Base-by-base conservation (phyloP, 2,797 vertebrate genomes). In the Sylvia borin region DNA sequence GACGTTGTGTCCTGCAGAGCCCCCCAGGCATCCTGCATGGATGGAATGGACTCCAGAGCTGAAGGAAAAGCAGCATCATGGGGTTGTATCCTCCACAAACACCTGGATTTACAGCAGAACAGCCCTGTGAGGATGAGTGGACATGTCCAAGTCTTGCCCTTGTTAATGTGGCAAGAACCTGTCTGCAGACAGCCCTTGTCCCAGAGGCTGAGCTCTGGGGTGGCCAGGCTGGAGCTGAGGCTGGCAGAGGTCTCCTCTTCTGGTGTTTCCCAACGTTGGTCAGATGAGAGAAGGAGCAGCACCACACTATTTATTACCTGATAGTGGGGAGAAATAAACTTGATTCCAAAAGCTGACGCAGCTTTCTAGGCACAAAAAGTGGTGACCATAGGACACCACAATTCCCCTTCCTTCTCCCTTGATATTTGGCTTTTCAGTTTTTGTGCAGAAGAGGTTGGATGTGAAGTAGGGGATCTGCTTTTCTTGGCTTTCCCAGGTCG, bases 81-180 rank as follows among this genome's bases (percentile, higher is more conserved):
- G 42, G 5, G 5, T 20, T 54, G 15, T 13, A 16, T 83, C 38
- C 8, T 93, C 48, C 26, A 34, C 32, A 8, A 31, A 55, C 4
- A 2, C 38, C 31, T 32, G 78, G n/a, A 22, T 57, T 78, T 73
- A 21, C 8, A 62, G 47, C 62, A 64, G 55, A 36, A 16, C 24
- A 27, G 31, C 26, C n/a, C 50, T 3, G 2, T 12, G 67, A 50
- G 42, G 29, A 55, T 6, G 3, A 55, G n/a, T 5, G 15, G 55
- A 1, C 0, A 0, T 32, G 20, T 64, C 70, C 38, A 20, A 34
- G 29, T 31, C 13, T 2, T 26, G 54, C 5, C 15, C 43, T 58
- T 47, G 10, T 38, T 2, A 2, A 3, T 7, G 34, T 53, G 0
- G 0, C 42, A 74, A 57, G 70, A 90, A 47, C n/a, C 40, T 55